phyloP scores from a whole-genome alignment of 30 jellyfish, hydroid and myxozoan species.

The Nemopilema nomurai region DNA sequence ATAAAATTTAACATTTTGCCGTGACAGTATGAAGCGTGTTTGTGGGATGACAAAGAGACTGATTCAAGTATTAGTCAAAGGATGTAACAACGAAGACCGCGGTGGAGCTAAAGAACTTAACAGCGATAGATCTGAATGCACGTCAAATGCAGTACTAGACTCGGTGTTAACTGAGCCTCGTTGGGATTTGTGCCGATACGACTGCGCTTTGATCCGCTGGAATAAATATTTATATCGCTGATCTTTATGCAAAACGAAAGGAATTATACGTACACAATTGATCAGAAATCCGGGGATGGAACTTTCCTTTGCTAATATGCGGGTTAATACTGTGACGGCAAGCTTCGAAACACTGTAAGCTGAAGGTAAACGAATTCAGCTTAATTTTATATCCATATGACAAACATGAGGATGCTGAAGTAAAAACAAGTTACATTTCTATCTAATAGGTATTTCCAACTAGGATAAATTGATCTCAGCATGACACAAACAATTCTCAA shows the following conservation, averaged over 20 bases:
- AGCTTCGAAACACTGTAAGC: conserved; percentile 90
- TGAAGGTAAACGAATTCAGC: background rate
- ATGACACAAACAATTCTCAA: too few relatives aligned
- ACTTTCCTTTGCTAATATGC: conserved; percentile 56
- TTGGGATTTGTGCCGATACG: background rate
- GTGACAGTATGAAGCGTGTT: too few relatives aligned
- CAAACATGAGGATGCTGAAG: background rate
- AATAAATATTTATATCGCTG: background rate
- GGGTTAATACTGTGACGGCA: conserved; percentile 71
- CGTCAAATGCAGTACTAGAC: too few relatives aligned
- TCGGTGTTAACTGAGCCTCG: too few relatives aligned
- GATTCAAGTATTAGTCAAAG: too few relatives aligned
- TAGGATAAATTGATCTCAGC: too few relatives aligned
- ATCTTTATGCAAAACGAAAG: background rate
- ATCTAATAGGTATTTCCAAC: background rate
- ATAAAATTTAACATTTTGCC: too few relatives aligned
- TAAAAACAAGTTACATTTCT: background rate
- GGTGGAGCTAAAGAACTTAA: too few relatives aligned
- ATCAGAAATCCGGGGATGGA: conserved; percentile 12
- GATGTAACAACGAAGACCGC: too few relatives aligned
- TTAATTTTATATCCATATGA: background rate
- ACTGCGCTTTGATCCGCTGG: background rate
- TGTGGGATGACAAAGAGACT: too few relatives aligned
- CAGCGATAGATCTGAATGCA: too few relatives aligned
- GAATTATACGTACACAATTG: conserved; percentile 36